phyloP scores from a whole-genome alignment of 2,888 invertebrate genomes.

The Trichopria drosophilae region DNA sequence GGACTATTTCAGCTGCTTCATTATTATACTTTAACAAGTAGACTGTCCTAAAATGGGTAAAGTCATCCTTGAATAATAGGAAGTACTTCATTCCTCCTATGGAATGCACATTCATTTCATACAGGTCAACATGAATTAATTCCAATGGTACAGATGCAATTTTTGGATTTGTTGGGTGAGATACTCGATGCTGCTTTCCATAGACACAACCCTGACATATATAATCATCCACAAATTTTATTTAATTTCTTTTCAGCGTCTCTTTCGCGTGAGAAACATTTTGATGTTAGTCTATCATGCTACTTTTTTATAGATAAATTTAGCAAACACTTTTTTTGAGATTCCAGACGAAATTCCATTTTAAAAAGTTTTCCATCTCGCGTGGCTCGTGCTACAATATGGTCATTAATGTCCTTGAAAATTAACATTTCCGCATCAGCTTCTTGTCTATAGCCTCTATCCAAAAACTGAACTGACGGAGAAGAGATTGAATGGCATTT shows the following conservation, averaged over 20 bases:
- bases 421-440: slow-evolving; percentile 32
- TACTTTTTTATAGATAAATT: slow-evolving; percentile 40
- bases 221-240: slow-evolving; percentile 41
- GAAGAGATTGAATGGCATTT: slow-evolving; percentile 37
- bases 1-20: too few relatives aligned
- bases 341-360: slow-evolving; percentile 35
- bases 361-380: slow-evolving; percentile 33
- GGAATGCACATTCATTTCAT: slow-evolving; percentile 38
- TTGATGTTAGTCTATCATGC: slow-evolving; percentile 43
- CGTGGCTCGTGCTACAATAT: slow-evolving; percentile 30
- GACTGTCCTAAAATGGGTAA: too few relatives aligned
- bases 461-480: slow-evolving; percentile 38
- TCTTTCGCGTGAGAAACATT: slow-evolving; percentile 37
- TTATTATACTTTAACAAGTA: too few relatives aligned
- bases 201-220: slow-evolving; percentile 39
- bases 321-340: slow-evolving; percentile 23
- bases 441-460: slow-evolving; percentile 38
- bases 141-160: slow-evolving; percentile 36
- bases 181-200: slow-evolving; percentile 39
- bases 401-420: slow-evolving; percentile 29
- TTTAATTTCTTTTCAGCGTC: slow-evolving; percentile 31
- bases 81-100: too few relatives aligned
- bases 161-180: slow-evolving; percentile 20
- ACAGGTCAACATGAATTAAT: slow-evolving; percentile 40
- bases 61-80: too few relatives aligned